Evolutionary conservation across 2,888 invertebrate genomes (phyloP), one percentile per base, ranked within the genome.

Genomic region (Eristalis pertinax): DNA sequence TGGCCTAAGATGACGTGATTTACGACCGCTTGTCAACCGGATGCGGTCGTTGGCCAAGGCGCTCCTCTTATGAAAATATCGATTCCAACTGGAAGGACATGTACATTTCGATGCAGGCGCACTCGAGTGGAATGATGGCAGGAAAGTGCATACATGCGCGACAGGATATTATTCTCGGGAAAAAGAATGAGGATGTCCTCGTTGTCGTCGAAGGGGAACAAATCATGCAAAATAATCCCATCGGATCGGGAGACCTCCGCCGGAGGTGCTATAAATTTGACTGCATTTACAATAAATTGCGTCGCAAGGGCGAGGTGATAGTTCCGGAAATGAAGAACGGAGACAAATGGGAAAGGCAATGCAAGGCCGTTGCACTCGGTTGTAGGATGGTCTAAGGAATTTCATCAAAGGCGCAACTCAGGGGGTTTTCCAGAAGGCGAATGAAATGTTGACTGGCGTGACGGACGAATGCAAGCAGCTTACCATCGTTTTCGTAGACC

Each of bases 1-100:
- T 41, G 62, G 22, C 76, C 19, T 74, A 74, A 77, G 77, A 78
- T 50, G 81, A 77, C 77, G 81, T 76, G 77, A 81, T 74, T 86
- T 69, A 73, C 69, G 82, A 78, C 74, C 82, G 65, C 73, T 69
- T 82, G 77, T 74, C 73, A 73, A 73, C 68, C 65, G 35, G 43
- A 32, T 10, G 32, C 32, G 15, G 43, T 32, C 32, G 60, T 5
- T 11, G 58, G 58, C 58, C 63, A 11, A 32, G 32, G 32, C 50
- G 67, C 35, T 69, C 26, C 63, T 56, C 58, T 56, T 24, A 43
- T 50, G 58, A 38, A 26, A 63, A 41, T 70, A 77, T 81, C 85
- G 82, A 85, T 82, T 74, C 43, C 5, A 10, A 22, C 35, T 41
- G 24, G 43, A 72, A 60, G 81, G 70, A 72, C 76, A 81, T 76